These are phyloP conservation scores for Hemithea aestivaria DNA, from an alignment of 2,888 invertebrate species.

Conservation along the genomic window DNA sequence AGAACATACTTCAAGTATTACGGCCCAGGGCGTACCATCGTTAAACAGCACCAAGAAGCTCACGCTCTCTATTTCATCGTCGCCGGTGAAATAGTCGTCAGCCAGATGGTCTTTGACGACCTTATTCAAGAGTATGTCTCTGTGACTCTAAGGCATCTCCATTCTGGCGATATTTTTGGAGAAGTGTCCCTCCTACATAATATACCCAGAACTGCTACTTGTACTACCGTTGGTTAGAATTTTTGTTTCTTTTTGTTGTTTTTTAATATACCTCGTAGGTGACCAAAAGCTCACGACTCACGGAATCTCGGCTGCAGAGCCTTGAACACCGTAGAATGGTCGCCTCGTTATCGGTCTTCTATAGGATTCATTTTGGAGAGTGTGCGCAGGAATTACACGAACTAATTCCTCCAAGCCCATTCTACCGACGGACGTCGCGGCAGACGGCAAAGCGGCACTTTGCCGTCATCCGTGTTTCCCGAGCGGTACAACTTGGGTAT, in stretches of 20 bases:
- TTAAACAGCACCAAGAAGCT: slow-evolving; percentile 80
- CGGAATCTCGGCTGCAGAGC: no score
- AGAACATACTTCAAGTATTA: slow-evolving; percentile 81
- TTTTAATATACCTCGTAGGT: no score
- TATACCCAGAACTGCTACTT: slow-evolving; percentile 80
- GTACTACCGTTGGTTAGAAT: slow-evolving; percentile 72
- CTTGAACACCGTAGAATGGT: no score
- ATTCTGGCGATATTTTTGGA: slow-evolving; percentile 82
- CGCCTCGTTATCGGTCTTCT: no score
- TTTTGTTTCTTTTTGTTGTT: not conserved
- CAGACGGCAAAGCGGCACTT: no score
- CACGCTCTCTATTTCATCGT: slow-evolving; percentile 82
- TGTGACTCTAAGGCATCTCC: slow-evolving; percentile 71
- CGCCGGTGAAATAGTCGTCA: slow-evolving; percentile 75
- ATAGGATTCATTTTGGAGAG: no score
- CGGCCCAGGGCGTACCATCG: slow-evolving; percentile 77
- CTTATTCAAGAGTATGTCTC: slow-evolving; percentile 63
- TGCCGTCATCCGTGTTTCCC: no score
- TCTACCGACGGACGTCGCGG: no score
- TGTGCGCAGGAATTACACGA: no score
- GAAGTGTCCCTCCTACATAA: slow-evolving; percentile 82
- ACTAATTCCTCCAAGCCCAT: no score
- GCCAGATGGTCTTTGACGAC: slow-evolving; percentile 72
- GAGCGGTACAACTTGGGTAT: no score
- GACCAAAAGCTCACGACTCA: no score